phyloP scores from a whole-genome alignment of 2,888 invertebrate genomes.

The Blera fallax region DNA sequence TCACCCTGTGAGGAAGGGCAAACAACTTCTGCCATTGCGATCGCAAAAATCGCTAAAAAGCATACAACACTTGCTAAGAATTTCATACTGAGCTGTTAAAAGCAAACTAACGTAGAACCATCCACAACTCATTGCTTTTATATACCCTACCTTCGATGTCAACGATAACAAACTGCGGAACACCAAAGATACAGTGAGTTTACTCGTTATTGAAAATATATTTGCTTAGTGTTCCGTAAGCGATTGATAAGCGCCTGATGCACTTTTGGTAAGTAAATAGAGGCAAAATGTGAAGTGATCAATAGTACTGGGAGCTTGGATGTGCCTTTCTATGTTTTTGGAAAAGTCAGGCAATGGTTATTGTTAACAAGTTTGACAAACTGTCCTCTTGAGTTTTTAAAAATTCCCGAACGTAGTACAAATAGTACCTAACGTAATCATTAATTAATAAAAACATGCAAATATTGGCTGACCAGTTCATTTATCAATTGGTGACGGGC shows the following conservation, averaged over 20 bases:
- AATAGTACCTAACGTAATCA: neutral
- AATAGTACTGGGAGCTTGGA: neutral
- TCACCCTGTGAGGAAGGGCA: neutral
- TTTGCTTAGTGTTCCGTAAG: neutral
- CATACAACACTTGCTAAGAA: neutral
- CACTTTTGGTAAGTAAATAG: neutral
- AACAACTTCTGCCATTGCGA: neutral
- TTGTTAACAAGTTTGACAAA: neutral
- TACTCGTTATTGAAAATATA: neutral
- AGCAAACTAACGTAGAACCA: neutral
- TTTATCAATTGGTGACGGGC: neutral
- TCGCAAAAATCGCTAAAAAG: neutral
- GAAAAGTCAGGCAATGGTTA: neutral
- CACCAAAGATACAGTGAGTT: neutral
- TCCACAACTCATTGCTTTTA: neutral
- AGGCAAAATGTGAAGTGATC: neutral
- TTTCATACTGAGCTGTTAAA: neutral
- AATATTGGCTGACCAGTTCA: neutral
- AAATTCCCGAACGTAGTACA: neutral
- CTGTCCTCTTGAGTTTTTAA: neutral
- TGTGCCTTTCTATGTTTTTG: neutral
- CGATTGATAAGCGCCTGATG: neutral
- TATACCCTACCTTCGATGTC: neutral
- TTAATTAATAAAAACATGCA: neutral
- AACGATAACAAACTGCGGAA: neutral